Evolutionary conservation across 2,113 vertebrate genomes (phyloP), one percentile per base, ranked within the genome.

Genomic region (Rattus rattus): DNA sequence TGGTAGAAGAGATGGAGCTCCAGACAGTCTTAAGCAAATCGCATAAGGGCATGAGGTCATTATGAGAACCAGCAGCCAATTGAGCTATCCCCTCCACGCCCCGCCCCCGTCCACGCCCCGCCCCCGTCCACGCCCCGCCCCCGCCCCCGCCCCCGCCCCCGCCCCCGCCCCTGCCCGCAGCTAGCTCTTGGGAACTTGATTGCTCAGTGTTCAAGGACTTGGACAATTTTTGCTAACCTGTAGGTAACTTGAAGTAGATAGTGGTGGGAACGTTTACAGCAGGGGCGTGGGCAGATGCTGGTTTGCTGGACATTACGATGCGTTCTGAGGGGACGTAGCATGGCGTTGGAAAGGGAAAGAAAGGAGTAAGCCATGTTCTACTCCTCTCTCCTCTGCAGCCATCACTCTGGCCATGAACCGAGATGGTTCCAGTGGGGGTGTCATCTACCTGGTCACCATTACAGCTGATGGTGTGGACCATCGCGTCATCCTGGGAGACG

Each of bases 371-470:
- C 22, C 26, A 1, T 22, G 92, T 52, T 75, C 30, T 36, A 17
- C 84, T 36, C 84, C 16, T 43, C 28, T 88, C 75, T 70, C 79
- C 52, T 28, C 73, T 80, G 49, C 90, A 99, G 99, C 99, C 49
- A 98, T 99, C 0, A 59, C 99, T 77, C 90, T 99, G 98, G 99
- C 99, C 0, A 99, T 99, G 99, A 96, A 87, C 89, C 98, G 99
- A 10, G 99, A 99, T 0, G 99, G 99, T 30, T 99, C 99, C 36
- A 99, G 99, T 1, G 99, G 99, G 0, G 99, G 99, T 0, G 99
- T 99, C 94, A 99, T 99, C 1, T 99, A 99, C 76, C 85, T 99
- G 1, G 99, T 98, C 86, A 99, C 99, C 20, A 98, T 99, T 17
- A 99, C 99, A 52, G 36, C 99, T 95, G 97, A 98, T 0, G 98